Base-by-base conservation (phyloP, 2,888 invertebrate species). In the Leptinotarsa tumamoca region DNA sequence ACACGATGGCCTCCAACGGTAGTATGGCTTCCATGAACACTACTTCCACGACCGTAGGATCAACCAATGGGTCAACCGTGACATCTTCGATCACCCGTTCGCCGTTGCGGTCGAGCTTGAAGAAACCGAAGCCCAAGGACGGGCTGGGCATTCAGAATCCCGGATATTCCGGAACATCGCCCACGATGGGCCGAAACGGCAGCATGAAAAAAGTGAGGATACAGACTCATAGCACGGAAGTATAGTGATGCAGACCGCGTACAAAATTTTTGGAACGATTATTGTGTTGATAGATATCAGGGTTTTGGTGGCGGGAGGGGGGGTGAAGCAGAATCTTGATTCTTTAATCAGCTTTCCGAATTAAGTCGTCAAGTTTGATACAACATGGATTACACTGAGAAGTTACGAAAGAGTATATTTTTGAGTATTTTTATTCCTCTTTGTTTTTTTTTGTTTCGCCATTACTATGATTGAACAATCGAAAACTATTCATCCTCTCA, bases 121-220 rank as follows among this genome's bases (percentile, higher is more conserved):
- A 96, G 89, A 91, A 94, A 80, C 93, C 94, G 0, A 88, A 89
- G 70, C 88, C 90, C 81, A 82, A 83, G 27, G 91, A 90, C n/a
- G 92, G 92, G 21, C 89, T 95, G 75, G 96, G 96, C 14, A 96
- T 96, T 77, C 96, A 95, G 83, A 96, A 96, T 90, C 96, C 96
- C 0, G 94, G 94, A 54, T 95, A 94, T 83, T 94, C 95, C 0
- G 94, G 95, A 2, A 94, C 94, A 81, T 96, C 96, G 18, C 96
- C 96, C 0, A 93, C 95, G 0, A 90, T 96, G 76, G 93, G 94
- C 69, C 90, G 96, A 73, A 96, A 96, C 83, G 96, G 95, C 1
- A 96, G 96, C 85, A 94, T 95, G 85, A 96, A 96, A 87, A 96
- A 96, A 90, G 96, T 96, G 76, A 92, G 96, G 78, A 96, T 97